Evolutionary conservation across 2,888 invertebrate genomes (phyloP).

Genomic region (Stenurella melanura): DNA sequence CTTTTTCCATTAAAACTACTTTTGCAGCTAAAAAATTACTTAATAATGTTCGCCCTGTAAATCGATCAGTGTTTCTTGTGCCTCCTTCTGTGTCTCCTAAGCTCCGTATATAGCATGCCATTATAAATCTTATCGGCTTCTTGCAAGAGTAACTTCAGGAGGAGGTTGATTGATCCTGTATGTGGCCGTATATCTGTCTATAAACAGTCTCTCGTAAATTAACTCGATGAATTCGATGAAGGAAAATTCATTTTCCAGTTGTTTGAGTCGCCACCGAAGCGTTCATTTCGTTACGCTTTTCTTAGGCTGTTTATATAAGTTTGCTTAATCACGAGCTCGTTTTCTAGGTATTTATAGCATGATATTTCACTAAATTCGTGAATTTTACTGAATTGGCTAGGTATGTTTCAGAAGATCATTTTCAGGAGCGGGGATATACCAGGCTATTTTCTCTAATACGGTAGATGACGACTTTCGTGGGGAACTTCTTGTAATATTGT

Average conservation of each 20-base stretch:
- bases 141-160: constrained; percentile 72
- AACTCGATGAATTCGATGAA: constrained; percentile 73
- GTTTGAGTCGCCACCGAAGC: constrained; percentile 73
- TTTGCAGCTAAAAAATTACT: background rate
- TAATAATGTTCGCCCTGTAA: constrained; percentile 27
- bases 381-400: constrained; percentile 49
- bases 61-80: constrained; percentile 36
- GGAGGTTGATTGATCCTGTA: constrained; percentile 71
- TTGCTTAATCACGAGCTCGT: constrained; percentile 69
- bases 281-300: constrained; percentile 69
- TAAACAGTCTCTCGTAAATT: constrained; percentile 74
- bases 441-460: constrained; percentile 51
- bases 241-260: constrained; percentile 75
- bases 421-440: constrained; percentile 38
- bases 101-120: constrained; percentile 51
- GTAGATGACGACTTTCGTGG: constrained; percentile 49
- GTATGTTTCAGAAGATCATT: constrained; percentile 47
- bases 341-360: constrained; percentile 67
- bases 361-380: constrained; percentile 58
- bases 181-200: constrained; percentile 72
- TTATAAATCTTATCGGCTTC: constrained; percentile 73
- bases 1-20: background rate
- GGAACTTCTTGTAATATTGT: constrained; percentile 44
- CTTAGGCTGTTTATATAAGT: constrained; percentile 69
- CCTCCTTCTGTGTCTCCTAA: constrained; percentile 46